Conservation (phyloP, 2,113 vertebrate genomes). For the Lepus americanus region DNA sequence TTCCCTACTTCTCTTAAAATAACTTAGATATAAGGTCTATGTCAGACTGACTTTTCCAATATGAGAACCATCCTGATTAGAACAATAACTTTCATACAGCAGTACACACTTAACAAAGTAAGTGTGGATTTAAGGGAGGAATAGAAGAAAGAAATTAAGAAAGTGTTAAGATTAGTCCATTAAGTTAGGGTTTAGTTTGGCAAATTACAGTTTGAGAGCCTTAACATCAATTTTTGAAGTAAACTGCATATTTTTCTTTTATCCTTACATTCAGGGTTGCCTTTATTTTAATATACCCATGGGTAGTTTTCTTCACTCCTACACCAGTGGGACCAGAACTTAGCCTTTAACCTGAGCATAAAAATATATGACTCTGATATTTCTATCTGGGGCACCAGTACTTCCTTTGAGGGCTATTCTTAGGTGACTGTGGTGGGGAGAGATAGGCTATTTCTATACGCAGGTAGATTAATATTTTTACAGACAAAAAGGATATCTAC, state of each 20-base stretch:
- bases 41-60: neutral
- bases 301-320: neutral
- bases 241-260: neutral
- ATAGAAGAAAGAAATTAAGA: constrained; percentile 7
- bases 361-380: neutral
- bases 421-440: neutral
- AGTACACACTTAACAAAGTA: neutral
- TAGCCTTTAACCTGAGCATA: neutral
- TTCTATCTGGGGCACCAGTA: neutral
- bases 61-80: neutral
- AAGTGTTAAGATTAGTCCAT: neutral
- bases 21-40: neutral
- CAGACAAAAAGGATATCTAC: neutral
- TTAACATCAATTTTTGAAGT: neutral
- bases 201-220: neutral
- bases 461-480: neutral
- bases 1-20: neutral
- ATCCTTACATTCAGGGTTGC: neutral
- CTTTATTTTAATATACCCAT: neutral
- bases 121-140: neutral
- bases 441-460: neutral
- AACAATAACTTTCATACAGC: neutral
- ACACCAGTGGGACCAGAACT: neutral
- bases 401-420: neutral
- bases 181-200: neutral